Evolutionary conservation across 2,888 invertebrate genomes (phyloP).

Genomic region (Junonia oenone): DNA sequence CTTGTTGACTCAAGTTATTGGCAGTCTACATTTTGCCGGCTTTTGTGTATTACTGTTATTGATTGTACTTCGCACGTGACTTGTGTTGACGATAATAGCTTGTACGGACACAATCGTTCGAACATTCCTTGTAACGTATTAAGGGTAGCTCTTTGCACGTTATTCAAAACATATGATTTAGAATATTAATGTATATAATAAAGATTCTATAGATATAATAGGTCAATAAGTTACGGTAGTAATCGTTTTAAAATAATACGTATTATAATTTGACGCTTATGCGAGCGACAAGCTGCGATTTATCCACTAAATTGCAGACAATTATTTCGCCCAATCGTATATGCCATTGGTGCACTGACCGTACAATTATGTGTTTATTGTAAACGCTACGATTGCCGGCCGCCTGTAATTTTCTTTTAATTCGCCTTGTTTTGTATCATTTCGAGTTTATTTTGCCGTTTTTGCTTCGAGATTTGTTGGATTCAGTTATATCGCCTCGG

Average conservation of each 20-base stretch:
- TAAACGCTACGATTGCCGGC: constrained; percentile 77
- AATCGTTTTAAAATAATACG: constrained; percentile 27
- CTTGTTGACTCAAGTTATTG: constrained; percentile 75
- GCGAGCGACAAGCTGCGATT: constrained; percentile 46
- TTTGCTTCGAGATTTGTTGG: constrained; percentile 52
- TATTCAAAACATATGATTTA: no score
- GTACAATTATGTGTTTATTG: constrained; percentile 81
- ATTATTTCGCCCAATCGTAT: constrained; percentile 67
- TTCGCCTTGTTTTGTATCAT: constrained; percentile 76
- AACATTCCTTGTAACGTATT: constrained; percentile 14
- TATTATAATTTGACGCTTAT: constrained; percentile 30
- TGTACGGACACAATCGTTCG: constrained; percentile 46
- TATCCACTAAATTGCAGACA: constrained; percentile 53
- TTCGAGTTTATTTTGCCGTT: constrained; percentile 66
- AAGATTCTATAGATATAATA: neutral
- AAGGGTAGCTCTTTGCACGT: constrained; percentile 6
- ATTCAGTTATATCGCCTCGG: constrained; percentile 28
- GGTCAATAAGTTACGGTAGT: constrained; percentile 14
- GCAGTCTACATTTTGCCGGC: constrained; percentile 66
- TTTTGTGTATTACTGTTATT: constrained; percentile 76
- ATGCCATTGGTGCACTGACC: constrained; percentile 72
- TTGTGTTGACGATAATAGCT: constrained; percentile 66
- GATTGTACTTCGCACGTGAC: constrained; percentile 75
- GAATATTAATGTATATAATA: neutral
- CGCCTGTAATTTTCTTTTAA: constrained; percentile 77